Evolutionary conservation across 92 coral and sea anemone species (phyloP), one percentile per base, ranked within the genome.

Genomic region (Epizoanthus ramosus): DNA sequence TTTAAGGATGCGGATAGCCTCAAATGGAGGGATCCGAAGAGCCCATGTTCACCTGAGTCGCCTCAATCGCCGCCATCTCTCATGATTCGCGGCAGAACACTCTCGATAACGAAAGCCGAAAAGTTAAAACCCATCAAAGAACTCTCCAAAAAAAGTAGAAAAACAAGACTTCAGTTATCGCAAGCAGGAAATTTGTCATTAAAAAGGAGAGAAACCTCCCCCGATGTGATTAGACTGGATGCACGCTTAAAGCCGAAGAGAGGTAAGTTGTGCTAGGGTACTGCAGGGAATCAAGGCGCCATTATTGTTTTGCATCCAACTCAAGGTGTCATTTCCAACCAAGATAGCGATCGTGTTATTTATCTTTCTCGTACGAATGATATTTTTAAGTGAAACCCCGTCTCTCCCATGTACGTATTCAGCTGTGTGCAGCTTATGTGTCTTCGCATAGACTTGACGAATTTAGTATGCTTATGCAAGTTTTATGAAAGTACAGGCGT

Each of bases 41-140:
- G 95, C 33, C 96, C 93, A 1, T 92, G 93, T 13, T 93, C 98
- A 28, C 98, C 99, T 6, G 87, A 91, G 0, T 89, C 94, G 53
- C 95, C 98, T 58, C 93, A 90, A 82, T 91, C 99, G 6, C 98
- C 98, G 25, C 92, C 93, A 63, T 92, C 98, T 19, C 91, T 92
- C 59, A 85, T 60, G 54, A 85, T 93, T 12, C 94, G 92, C 56
- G 98, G 98, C 43, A 93, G 92, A 79, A 89, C 95, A 63, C 90
- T 93, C 24, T 88, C 95, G 58, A 87, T 93, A 58, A 89, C 84
- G 71, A 89, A 79, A 65, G 86, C 87, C 73, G 80, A 70, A 73
- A 88, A 90, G 82, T 94, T 91, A 63, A 88, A 76, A 41, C 71
- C 84, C 16, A 75, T 85, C 18, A 89, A 90, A 86, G 97, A 92